Conservation (phyloP, 1,140 invertebrate species). For the Lethrus apterus region DNA sequence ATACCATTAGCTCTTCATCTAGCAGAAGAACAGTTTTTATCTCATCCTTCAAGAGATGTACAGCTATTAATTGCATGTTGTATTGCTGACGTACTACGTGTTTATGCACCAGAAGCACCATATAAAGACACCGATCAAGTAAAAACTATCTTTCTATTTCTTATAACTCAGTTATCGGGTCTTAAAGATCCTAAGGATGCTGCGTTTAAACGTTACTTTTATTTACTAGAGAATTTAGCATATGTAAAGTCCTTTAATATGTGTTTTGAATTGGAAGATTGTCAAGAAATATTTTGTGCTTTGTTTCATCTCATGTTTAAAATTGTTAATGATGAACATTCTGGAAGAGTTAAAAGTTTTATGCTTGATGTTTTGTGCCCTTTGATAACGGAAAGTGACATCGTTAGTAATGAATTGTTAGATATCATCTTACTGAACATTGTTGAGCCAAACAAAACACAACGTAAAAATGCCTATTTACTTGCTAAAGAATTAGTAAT, state of each 20-base stretch:
- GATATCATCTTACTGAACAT: constrained; percentile 93
- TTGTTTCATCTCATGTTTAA: constrained; percentile 94
- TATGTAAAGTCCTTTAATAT: constrained; percentile 99
- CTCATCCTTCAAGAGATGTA: constrained; percentile 87
- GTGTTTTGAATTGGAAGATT: constrained; percentile 96
- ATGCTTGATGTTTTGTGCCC: constrained; percentile 93
- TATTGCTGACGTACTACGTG: constrained; percentile 91
- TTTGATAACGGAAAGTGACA: constrained; percentile 90
- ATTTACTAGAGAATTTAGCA: constrained; percentile 89
- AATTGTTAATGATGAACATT: constrained; percentile 95
- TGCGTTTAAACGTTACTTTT: constrained; percentile 96
- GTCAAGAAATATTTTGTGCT: constrained; percentile 91
- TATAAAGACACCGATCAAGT: constrained; percentile 93
- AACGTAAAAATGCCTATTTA: constrained; percentile 82
- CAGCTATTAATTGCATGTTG: constrained; percentile 92
- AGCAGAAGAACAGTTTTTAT: constrained; percentile 86
- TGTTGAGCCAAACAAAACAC: constrained; percentile 90
- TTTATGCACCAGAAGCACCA: constrained; percentile 98
- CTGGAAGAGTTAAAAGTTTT: constrained; percentile 90
- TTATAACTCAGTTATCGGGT: constrained; percentile 90
- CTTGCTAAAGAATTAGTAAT: constrained; percentile 87
- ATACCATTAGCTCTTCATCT: constrained; percentile 89
- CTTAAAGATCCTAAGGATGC: constrained; percentile 94
- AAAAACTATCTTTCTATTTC: constrained; percentile 90
- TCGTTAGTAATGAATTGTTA: constrained; percentile 86